Evolutionary conservation across 1,140 invertebrate species (phyloP).

Genomic region (Drosophila saltans): DNA sequence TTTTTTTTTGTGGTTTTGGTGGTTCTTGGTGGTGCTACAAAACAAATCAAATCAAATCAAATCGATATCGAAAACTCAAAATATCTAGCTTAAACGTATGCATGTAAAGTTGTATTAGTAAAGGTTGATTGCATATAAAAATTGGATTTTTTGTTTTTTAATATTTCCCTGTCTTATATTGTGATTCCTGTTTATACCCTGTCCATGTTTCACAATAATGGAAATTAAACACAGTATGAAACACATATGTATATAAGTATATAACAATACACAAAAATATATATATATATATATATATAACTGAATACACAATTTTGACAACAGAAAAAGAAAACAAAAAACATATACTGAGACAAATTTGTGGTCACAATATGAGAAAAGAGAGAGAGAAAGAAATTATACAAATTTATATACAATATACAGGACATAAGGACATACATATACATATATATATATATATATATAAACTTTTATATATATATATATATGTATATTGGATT

Average conservation of each 20-base stretch:
- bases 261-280: neutral
- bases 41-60: slow-evolving; percentile 58
- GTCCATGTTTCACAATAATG: neutral
- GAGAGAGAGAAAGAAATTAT: slow-evolving; percentile 4
- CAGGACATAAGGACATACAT: slow-evolving; percentile 4
- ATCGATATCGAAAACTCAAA: slow-evolving; percentile 37
- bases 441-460: neutral
- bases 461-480: neutral
- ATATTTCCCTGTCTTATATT: neutral
- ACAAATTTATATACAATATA: slow-evolving; percentile 6
- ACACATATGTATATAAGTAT: slow-evolving; percentile 22
- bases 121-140: neutral
- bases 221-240: slow-evolving; percentile 6
- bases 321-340: neutral
- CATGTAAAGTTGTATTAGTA: slow-evolving; percentile 14
- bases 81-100: slow-evolving; percentile 43
- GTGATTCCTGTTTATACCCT: neutral
- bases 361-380: slow-evolving; percentile 1
- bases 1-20: slow-evolving; percentile 12
- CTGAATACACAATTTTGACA: slow-evolving; percentile 11
- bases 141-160: neutral
- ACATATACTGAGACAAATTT: neutral
- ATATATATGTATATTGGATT: neutral
- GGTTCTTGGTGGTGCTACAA: slow-evolving; percentile 45
- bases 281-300: neutral